Evolutionary conservation across 1,140 invertebrate genomes (phyloP), one percentile per base, ranked within the genome.

Genomic region (Alviniconcha marisindica): DNA sequence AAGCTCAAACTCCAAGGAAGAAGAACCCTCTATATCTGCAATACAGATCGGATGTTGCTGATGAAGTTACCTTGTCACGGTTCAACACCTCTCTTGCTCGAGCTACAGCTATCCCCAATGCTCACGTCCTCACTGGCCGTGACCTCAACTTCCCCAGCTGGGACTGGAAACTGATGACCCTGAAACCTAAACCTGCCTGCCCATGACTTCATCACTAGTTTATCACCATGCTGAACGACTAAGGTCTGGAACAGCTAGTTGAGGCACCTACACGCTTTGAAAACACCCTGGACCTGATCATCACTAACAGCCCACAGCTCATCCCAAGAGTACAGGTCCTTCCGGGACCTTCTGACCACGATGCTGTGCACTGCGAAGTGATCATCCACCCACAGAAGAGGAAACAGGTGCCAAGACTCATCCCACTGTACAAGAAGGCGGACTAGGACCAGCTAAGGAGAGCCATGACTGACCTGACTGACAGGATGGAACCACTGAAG

Each of bases 141-240:
- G 73, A 76, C n/a, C 40, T 33, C 18, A 73, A 73, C 7, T 31
- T 73, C 31, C 71, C 3, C 10, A 42, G 71, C 71, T 73, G 71
- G 10, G 28, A 73, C 24, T 73, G 71, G 71, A 73, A 73, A 24
- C 2, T n/a, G 36, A 10, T 28, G n/a, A 42, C 36, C 1, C 73
- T 76, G n/a, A 76, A 76, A 33, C 73, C 38, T n/a, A 10, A 42
- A 2, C 28, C 3, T 4, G n/a, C 10, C 2, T 51, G 28, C 21
- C 40, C 73, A 2, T 5, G 24, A 15, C 71, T 73, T 31, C 71
- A 73, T 73, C 40, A 40, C 10, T 0, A n/a, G 18, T 42, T 73
- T 21, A 42, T 38, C 4, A 31, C n/a, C 40, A 73, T 31, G 24
- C 28, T 73, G 15, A 42, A 31, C 71, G 3, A 73, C 71, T 40